Percentiles rank a stretch among this genome's conserved stretches.
Evolutionary conservation across 2,888 invertebrate species (phyloP).

Genomic region (Philereme transversata): DNA sequence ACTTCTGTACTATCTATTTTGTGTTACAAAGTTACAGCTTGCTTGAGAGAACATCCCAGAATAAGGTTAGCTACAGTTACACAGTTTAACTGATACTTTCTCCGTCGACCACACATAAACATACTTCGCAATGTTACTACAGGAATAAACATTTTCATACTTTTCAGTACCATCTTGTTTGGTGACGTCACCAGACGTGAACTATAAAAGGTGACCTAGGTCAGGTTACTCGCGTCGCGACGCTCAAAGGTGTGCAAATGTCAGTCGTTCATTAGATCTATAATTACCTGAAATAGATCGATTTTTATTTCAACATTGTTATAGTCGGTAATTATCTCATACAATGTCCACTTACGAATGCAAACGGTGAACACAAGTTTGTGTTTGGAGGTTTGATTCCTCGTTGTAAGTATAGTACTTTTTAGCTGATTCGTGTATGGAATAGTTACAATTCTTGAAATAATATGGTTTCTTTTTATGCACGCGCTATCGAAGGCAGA

Average conservation of each 20-base stretch:
- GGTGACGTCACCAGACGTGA: conserved; percentile 26
- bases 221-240: conserved; percentile 20
- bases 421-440: too few relatives aligned
- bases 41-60: neutral
- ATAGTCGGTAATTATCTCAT: too few relatives aligned
- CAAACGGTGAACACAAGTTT: too few relatives aligned
- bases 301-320: too few relatives aligned
- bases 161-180: conserved; percentile 5
- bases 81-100: neutral
- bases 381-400: too few relatives aligned
- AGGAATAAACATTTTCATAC: neutral
- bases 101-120: neutral
- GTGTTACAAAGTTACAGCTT: too few relatives aligned
- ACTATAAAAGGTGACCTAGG: conserved; percentile 36
- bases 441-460: too few relatives aligned
- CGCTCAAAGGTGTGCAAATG: conserved; percentile 10
- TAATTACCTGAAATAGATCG: neutral
- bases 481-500: too few relatives aligned
- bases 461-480: too few relatives aligned
- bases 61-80: neutral
- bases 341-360: too few relatives aligned
- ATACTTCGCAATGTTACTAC: neutral
- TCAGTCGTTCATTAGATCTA: conserved; percentile 2
- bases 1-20: too few relatives aligned
- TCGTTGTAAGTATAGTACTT: too few relatives aligned